phyloP scores from a whole-genome alignment of 2,797 vertebrate genomes.

The Hippocampus kuda region DNA sequence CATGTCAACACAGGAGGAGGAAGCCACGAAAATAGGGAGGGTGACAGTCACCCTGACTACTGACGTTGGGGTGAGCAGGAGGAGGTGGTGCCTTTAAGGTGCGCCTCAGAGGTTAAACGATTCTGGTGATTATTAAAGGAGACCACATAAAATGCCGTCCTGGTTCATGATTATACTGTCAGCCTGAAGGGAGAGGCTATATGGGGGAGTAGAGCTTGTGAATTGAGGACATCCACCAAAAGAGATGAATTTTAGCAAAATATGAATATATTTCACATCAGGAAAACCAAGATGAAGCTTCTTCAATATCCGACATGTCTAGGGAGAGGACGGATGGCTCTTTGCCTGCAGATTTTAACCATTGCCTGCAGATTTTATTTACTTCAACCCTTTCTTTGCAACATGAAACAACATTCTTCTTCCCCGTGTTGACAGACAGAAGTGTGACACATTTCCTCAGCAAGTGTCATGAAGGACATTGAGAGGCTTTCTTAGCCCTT shows the following conservation, averaged over 20 bases:
- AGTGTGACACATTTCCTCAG: constrained; percentile 40
- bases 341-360: constrained; percentile 31
- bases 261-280: neutral
- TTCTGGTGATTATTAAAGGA: constrained; percentile 63
- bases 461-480: constrained; percentile 45
- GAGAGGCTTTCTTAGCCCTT: constrained; percentile 42
- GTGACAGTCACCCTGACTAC: constrained; percentile 27
- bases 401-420: constrained; percentile 51
- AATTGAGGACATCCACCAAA: constrained; percentile 29
- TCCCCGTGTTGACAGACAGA: constrained; percentile 46
- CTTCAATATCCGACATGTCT: neutral
- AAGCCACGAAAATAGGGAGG: constrained; percentile 22
- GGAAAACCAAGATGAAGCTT: neutral
- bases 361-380: constrained; percentile 41
- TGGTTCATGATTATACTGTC: constrained; percentile 67
- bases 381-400: constrained; percentile 36
- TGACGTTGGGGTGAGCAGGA: constrained; percentile 29
- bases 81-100: constrained; percentile 47
- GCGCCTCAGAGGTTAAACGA: constrained; percentile 59
- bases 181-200: constrained; percentile 38
- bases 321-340: neutral
- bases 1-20: constrained; percentile 47
- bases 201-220: constrained; percentile 35
- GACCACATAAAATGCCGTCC: constrained; percentile 59
- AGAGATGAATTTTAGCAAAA: neutral